Conservation (phyloP, 2,797 vertebrate species). For the Staurois parvus region DNA sequence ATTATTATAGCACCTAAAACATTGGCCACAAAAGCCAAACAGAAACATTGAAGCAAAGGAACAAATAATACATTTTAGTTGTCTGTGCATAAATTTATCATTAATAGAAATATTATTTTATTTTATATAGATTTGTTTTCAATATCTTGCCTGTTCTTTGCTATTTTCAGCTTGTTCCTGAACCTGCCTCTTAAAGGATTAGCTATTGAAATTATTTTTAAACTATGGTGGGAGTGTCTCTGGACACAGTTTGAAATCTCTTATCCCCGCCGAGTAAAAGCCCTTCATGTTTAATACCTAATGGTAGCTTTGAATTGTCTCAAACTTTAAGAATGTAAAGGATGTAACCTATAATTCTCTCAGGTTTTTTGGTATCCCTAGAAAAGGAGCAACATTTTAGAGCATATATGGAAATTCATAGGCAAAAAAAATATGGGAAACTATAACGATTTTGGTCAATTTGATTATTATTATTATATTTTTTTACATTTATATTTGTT, state of each 20-base stretch:
- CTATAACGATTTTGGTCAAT: too few species aligned
- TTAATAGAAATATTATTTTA: neutral
- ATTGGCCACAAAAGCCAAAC: too few species aligned
- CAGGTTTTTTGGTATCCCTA: neutral
- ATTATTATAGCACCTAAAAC: too few species aligned
- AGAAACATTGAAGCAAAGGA: too few species aligned
- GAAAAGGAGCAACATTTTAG: neutral
- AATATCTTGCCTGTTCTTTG: neutral
- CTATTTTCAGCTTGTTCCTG: neutral
- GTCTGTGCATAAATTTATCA: neutral
- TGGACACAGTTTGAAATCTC: constrained; percentile 44
- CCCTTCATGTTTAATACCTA: constrained; percentile 49
- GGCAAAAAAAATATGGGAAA: neutral
- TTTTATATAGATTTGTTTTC: neutral
- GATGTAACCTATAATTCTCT: constrained; percentile 27
- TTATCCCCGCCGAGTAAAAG: constrained; percentile 23
- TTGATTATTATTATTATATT: too few species aligned
- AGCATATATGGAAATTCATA: neutral
- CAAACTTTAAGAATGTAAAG: constrained; percentile 9
- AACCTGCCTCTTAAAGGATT: constrained; percentile 11
- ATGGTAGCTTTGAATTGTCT: constrained; percentile 40
- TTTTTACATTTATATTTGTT: too few species aligned
- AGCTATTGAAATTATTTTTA: constrained; percentile 22
- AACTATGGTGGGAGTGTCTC: constrained; percentile 27
- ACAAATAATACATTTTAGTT: too few species aligned